Evolutionary conservation across 2,888 invertebrate species (phyloP).

Genomic region (Elegia similella): DNA sequence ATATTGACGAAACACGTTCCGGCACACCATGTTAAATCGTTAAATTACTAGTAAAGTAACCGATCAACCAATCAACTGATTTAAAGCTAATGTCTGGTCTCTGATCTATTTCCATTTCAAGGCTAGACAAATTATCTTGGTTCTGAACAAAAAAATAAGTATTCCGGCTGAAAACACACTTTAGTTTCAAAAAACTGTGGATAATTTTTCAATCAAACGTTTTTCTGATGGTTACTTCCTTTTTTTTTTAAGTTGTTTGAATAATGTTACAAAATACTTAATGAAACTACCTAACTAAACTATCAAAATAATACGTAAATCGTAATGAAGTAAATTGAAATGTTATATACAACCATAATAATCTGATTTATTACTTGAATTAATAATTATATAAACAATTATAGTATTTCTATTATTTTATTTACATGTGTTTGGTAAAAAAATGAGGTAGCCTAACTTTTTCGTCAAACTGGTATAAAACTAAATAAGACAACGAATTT

Average conservation of each 20-base stretch:
- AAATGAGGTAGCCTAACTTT: no score
- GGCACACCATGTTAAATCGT: background rate
- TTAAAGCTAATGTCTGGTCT: conserved; percentile 1
- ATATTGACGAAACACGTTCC: background rate
- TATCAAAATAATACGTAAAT: no score
- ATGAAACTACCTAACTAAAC: no score
- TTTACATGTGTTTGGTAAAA: no score
- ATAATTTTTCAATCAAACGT: background rate
- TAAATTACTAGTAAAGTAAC: background rate
- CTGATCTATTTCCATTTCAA: conserved; percentile 6
- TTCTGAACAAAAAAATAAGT: background rate
- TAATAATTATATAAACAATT: no score
- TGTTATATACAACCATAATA: no score
- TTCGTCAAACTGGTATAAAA: no score
- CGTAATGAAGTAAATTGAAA: no score
- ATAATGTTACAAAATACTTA: no score
- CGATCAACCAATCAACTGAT: background rate
- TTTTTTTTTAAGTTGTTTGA: background rate
- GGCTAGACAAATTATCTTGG: background rate
- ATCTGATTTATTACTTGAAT: no score
- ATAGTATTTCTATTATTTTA: no score
- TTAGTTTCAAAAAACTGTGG: background rate
- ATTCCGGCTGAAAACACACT: background rate
- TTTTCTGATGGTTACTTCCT: background rate
- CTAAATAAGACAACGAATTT: no score